These are phyloP conservation scores for Sisyra terminalis DNA, from an alignment of 2,888 invertebrate genomes.

Conservation along the genomic window DNA sequence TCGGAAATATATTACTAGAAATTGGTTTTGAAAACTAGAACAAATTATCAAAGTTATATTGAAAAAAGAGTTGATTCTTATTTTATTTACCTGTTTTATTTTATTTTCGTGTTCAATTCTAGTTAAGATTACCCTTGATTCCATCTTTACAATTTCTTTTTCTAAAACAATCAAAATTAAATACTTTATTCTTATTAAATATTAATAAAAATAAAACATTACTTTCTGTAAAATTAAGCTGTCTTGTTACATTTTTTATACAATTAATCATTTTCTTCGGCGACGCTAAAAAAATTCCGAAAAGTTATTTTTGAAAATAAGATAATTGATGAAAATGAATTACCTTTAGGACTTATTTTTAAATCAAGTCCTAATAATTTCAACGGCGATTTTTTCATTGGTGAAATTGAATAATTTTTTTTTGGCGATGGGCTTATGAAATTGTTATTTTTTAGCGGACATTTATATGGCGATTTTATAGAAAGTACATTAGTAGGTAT, in stretches of 20 bases:
- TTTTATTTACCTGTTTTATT: background rate
- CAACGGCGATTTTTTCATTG: constrained; percentile 14
- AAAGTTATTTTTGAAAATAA: too few species aligned
- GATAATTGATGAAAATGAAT: background rate
- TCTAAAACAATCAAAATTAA: background rate
- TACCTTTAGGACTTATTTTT: constrained; percentile 10
- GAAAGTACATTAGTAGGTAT: background rate
- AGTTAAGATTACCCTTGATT: background rate
- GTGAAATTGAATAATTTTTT: constrained; percentile 16
- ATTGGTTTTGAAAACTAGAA: background rate
- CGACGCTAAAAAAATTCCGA: too few species aligned
- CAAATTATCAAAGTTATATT: background rate
- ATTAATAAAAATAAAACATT: too few species aligned
- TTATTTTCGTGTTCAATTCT: background rate
- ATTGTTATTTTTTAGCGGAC: constrained; percentile 22
- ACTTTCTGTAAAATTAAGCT: too few species aligned
- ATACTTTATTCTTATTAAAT: background rate
- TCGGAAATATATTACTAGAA: background rate
- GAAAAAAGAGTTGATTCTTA: too few species aligned
- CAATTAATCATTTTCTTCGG: too few species aligned
- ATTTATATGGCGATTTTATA: constrained; percentile 18
- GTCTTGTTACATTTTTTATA: too few species aligned
- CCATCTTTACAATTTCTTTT: background rate
- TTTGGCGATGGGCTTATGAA: background rate
- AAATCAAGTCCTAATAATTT: constrained; percentile 10